These are phyloP conservation scores for Oryzias dopingdopingensis DNA, from an alignment of 2,797 vertebrate species.

Conservation along the genomic window DNA sequence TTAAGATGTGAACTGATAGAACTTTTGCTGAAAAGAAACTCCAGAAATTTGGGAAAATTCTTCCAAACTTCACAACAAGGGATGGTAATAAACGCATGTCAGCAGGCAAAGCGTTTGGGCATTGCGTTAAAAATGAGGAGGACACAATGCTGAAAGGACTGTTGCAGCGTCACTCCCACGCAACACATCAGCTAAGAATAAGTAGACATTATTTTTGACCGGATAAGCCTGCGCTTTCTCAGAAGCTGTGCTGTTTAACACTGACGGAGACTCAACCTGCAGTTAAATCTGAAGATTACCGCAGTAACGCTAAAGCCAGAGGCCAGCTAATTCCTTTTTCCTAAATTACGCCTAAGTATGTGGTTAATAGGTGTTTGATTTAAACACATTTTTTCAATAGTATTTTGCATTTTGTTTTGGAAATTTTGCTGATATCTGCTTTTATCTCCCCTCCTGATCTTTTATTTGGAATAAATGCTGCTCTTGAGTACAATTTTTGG, in stretches of 20 bases:
- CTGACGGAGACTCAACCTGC: background rate
- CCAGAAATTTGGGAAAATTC: no score
- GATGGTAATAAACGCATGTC: background rate
- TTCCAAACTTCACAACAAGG: background rate
- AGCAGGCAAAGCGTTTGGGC: background rate
- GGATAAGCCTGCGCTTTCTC: slow-evolving; percentile 56
- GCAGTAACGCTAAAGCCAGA: slow-evolving; percentile 38
- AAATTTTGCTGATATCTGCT: no score
- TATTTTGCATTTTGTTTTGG: no score
- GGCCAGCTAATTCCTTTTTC: slow-evolving; percentile 42
- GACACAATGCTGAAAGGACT: background rate
- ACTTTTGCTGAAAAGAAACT: no score
- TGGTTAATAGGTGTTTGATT: no score
- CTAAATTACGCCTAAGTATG: slow-evolving; percentile 51
- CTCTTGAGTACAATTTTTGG: no score
- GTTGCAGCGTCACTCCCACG: slow-evolving; percentile 29
- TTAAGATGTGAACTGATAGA: no score
- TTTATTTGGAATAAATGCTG: no score
- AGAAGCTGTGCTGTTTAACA: slow-evolving; percentile 26
- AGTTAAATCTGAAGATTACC: slow-evolving; percentile 35
- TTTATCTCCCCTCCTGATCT: no score
- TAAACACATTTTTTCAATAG: no score
- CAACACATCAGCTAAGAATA: slow-evolving; percentile 49
- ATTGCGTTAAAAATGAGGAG: background rate
- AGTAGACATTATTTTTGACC: slow-evolving; percentile 41